Evolutionary conservation across 2,888 invertebrate species (phyloP), one percentile per base, ranked within the genome.

Genomic region (Leucoma salicis): DNA sequence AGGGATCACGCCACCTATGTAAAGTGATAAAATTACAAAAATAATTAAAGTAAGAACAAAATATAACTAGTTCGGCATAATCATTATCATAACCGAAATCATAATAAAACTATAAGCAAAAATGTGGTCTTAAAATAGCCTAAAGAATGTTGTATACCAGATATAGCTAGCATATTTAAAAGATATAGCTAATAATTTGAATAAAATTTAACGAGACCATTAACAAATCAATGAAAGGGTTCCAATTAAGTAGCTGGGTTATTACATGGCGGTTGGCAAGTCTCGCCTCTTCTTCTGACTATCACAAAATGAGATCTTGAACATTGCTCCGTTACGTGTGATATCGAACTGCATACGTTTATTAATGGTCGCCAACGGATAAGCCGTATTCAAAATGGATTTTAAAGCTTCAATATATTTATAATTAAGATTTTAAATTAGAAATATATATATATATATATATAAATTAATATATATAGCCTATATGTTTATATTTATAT

Each of bases 301-400:
- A 85, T 85, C 85, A 71, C 59, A 51, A 82, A 83, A 83, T 86
- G 75, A 76, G 78, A 83, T 84, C 84, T 82, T 72, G 58, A 63
- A 66, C 64, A 56, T 49, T 42, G 49, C 47, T 57, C 64, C 61
- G 66, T 69, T 71, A 69, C 55, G 53, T 57, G 54, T 63, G 62
- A 63, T 67, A 68, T 63, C 61, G 63, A 51, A 52, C 53, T 50
- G 47, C 42, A 38, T 53, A 49, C 42, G 47, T 53, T 55, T 53
- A 56, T 49, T 51, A 54, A 51, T 56, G 51, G 46, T 44, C 13
- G 31, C 61, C 45, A 58, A 40, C 48, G 53, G 59, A 60, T 53
- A 53, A 41, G 39, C 34, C 40, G 49, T 48, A 60, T 32, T 53
- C 53, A 44, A 58, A 57, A 42, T 61, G 25, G 40, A 53, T 50